Base-by-base conservation (phyloP, 1,140 invertebrate species). In the Polypedilum pembai region DNA sequence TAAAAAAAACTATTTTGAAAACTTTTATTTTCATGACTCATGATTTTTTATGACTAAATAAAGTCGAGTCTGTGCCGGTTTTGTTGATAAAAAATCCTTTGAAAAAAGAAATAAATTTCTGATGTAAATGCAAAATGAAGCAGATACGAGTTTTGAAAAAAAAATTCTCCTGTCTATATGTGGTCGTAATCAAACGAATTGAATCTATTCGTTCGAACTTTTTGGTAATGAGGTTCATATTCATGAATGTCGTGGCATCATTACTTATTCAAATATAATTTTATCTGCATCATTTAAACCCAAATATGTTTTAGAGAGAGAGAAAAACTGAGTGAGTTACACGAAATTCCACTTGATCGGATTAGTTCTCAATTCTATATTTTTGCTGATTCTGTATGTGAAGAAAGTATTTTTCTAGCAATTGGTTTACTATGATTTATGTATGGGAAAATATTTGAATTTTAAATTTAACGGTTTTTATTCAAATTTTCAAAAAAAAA, bases 211-310 rank as follows among this genome's bases (percentile, higher is more conserved):
- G 45, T 12, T 56, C n/a, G 45, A 56, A 56, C n/a, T 4, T 12
- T 56, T 56, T 45, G 41, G 41, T 56, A 56, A 56, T 56, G 45
- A 56, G 45, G 45, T 56, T 56, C 12, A 33, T 33, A n/a, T n/a
- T 56, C 45, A 56, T 56, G n/a, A 12, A 56, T 12, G 4, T 12
- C 12, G 41, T 56, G 45, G 45, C 12, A 4, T 56, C 45, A 56
- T 56, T 56, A 56, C 45, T 56, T 56, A 56, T 56, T 56, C 45
- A 56, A 56, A 56, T 33, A 33, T 56, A 56, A 56, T 12, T 56
- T 56, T 56, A 56, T 56, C 45, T 56, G 45, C 45, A 56, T 56
- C 45, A 56, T 56, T 56, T 56, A n/a, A 56, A 56, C 45, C 45
- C 45, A 56, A 56, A 56, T 56, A 56, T 56, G 45, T 56, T 33